Base-by-base conservation (phyloP, 1,140 invertebrate genomes). In the Hyphantria cunea region DNA sequence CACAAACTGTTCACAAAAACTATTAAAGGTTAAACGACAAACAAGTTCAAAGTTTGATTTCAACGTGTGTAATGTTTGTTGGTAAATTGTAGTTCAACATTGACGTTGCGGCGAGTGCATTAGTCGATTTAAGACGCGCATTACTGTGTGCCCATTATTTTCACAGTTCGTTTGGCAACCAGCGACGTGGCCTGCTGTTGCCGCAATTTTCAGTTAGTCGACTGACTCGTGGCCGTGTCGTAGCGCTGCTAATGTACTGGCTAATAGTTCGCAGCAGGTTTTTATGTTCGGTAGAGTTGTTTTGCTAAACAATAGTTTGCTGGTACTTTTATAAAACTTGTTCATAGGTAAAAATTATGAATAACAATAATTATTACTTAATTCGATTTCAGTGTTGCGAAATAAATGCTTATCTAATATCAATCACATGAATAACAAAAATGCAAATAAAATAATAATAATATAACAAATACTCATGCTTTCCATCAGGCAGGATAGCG, bases 101-200 rank as follows among this genome's bases (percentile, higher is more conserved):
- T 48, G 34, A 48, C 14, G 33, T 34, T 39, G 37, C 5, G 39
- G 15, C 32, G 58, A 70, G 65, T 70, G 71, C 63, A 74, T 73
- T 69, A 73, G 70, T 71, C 70, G 67, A 80, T 75, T 77, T 73
- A 73, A 73, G 72, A 62, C 66, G 55, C 55, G 63, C 72, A 74
- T 80, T 72, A 67, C 71, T 58, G 53, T 69, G 61, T 62, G 66
- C 62, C 73, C 79, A 83, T 83, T 85, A 80, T 82, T 83, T 85
- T 85, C 67, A 82, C 82, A 85, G 77, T 82, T 82, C 72, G 79
- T 82, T 84, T 79, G 64, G 58, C 51, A 65, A 65, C 60, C 42
- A 50, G 32, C 55, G 55, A 39, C 62, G 59, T 73, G 69, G 70
- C 71, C 66, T 59, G 55, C 55, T 58, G 66, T 59, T 52, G 70